A percentile compares a stretch with the other conserved stretches of the same genome.
These are phyloP conservation scores for Hypocryptadius cinnamomeus DNA, from an alignment of 2,113 vertebrate species.

Conservation along the genomic window DNA sequence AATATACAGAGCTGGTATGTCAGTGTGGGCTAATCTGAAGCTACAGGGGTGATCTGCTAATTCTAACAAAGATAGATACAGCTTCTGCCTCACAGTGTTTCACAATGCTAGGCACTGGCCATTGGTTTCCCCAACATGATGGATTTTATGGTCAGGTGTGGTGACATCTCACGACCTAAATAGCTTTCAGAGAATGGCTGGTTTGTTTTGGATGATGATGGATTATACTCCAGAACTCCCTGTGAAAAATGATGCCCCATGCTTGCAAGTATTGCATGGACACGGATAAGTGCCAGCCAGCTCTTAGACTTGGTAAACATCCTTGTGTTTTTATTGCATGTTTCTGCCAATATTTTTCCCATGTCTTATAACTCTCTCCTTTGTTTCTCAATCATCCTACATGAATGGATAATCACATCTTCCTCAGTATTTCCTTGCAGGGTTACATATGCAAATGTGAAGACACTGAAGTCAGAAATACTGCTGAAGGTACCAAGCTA, in stretches of 20 bases:
- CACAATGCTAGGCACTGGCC: background rate
- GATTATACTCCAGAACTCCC: slow-evolving; percentile 43
- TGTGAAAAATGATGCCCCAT: slow-evolving; percentile 49
- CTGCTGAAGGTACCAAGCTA: background rate
- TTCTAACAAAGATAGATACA: slow-evolving; percentile 68
- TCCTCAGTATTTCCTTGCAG: background rate
- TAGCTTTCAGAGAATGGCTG: slow-evolving; percentile 42
- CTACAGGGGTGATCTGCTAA: slow-evolving; percentile 35
- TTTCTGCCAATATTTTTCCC: background rate
- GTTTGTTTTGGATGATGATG: slow-evolving; percentile 64
- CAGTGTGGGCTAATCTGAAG: slow-evolving; percentile 44
- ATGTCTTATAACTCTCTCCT: background rate
- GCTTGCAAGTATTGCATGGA: slow-evolving; percentile 24
- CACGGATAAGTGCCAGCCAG: background rate
- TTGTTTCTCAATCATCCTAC: background rate
- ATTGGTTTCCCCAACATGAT: slow-evolving; percentile 58
- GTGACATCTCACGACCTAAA: slow-evolving; percentile 64
- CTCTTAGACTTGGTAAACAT: background rate
- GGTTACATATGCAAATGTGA: background rate
- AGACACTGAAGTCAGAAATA: background rate
- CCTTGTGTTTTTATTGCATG: background rate
- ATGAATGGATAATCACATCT: background rate
- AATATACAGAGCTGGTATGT: background rate
- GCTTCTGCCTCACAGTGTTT: slow-evolving; percentile 39
- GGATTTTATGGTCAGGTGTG: slow-evolving; percentile 64